Evolutionary conservation across 2,888 invertebrate genomes (phyloP).

Genomic region (Phaedon cochleariae): DNA sequence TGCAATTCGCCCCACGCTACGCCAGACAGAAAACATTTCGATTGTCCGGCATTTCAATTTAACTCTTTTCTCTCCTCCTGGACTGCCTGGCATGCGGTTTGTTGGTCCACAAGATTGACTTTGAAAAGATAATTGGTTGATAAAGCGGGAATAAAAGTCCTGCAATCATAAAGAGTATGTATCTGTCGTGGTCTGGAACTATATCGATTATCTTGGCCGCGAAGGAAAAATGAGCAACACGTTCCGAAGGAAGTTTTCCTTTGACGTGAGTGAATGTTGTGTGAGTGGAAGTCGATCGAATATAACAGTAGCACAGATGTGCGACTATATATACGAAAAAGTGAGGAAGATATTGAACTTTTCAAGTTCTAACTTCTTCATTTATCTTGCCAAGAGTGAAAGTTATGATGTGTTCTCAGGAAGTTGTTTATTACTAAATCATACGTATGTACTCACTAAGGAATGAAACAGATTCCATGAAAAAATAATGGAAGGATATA

Average conservation of each 20-base stretch:
- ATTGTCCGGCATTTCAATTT: conserved; percentile 21
- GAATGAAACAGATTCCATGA: too few relatives aligned
- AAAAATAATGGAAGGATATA: too few relatives aligned
- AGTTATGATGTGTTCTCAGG: too few relatives aligned
- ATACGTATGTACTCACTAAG: too few relatives aligned
- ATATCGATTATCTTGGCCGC: neutral
- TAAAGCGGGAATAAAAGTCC: neutral
- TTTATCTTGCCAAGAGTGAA: too few relatives aligned
- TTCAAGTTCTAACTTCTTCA: too few relatives aligned
- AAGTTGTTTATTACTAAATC: too few relatives aligned
- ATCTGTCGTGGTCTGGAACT: neutral
- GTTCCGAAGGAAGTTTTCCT: neutral
- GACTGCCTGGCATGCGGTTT: neutral
- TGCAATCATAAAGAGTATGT: neutral
- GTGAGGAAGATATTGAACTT: too few relatives aligned
- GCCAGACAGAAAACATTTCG: conserved; percentile 19
- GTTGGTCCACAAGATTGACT: neutral
- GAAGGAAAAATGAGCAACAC: neutral
- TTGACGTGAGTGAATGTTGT: neutral
- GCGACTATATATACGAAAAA: too few relatives aligned
- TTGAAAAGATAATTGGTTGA: conserved; percentile 1
- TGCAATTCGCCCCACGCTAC: conserved; percentile 16
- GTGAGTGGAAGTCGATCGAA: too few relatives aligned
- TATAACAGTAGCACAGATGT: too few relatives aligned
- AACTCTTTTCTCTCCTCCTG: conserved; percentile 24